phyloP scores from a whole-genome alignment of 2,888 invertebrate genomes.

The Entomobrya proxima region DNA sequence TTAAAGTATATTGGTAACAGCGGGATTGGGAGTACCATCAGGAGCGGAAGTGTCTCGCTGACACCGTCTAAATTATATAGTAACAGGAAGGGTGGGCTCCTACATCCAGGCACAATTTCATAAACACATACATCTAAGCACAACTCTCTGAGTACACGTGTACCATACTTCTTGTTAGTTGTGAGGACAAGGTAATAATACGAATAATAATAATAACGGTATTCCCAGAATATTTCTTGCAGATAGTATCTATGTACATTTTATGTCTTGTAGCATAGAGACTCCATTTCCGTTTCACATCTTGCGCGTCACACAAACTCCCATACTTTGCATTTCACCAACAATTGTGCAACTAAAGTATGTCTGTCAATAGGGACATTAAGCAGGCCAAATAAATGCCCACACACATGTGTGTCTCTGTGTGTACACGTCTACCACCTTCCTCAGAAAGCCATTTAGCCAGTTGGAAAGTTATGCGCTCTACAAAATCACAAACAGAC shows the following conservation, averaged over 20 bases:
- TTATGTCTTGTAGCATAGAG: constrained; percentile 24
- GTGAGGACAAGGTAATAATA: neutral
- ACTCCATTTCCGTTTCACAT: constrained; percentile 63
- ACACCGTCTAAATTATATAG: constrained; percentile 65
- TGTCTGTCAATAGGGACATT: constrained; percentile 25
- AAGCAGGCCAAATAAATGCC: neutral
- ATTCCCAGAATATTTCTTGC: neutral
- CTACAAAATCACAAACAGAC: neutral
- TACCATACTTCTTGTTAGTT: neutral
- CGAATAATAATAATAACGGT: constrained; percentile 21
- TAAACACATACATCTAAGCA: neutral
- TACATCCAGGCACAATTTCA: constrained; percentile 14
- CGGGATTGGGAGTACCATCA: constrained; percentile 54
- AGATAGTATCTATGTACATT: constrained; percentile 18
- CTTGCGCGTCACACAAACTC: constrained; percentile 46
- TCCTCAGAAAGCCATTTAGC: neutral
- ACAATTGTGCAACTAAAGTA: neutral
- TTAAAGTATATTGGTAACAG: constrained; percentile 48
- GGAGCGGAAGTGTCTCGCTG: constrained; percentile 63
- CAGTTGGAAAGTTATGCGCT: neutral
- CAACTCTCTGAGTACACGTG: neutral
- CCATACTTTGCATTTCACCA: constrained; percentile 47
- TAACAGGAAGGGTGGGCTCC: constrained; percentile 61
- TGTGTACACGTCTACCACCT: neutral
- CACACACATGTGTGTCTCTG: neutral